Percentiles rank a stretch among this genome's conserved stretches.
phyloP scores from a whole-genome alignment of 2,888 invertebrate genomes.

The Pteria penguin region DNA sequence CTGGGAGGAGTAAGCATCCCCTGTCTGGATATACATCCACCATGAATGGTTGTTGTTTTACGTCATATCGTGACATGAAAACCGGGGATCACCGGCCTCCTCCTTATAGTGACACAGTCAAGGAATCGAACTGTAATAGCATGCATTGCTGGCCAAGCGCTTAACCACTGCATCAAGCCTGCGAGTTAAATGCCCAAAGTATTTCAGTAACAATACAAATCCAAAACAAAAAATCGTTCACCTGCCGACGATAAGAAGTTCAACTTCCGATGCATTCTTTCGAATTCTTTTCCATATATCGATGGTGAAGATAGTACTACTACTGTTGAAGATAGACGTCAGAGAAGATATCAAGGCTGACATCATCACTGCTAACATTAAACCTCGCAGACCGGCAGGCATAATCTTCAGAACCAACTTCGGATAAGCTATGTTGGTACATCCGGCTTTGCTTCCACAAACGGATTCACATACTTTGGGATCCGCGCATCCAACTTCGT shows the following conservation, averaged over 20 bases:
- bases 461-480: conserved; percentile 78
- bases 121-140: too few relatives aligned
- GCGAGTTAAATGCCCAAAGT: too few relatives aligned
- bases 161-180: too few relatives aligned
- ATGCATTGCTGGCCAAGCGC: too few relatives aligned
- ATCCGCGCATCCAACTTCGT: conserved; percentile 81
- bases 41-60: too few relatives aligned
- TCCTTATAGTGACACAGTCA: too few relatives aligned
- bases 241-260: conserved; percentile 81
- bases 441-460: conserved; percentile 80
- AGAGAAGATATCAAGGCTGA: conserved; percentile 82
- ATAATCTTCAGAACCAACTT: conserved; percentile 81
- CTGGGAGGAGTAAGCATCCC: too few relatives aligned
- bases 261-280: conserved; percentile 77
- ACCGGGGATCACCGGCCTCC: too few relatives aligned
- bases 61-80: too few relatives aligned
- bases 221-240: conserved; percentile 38
- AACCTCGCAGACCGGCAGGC: conserved; percentile 80
- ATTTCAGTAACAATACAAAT: too few relatives aligned
- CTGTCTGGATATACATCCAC: too few relatives aligned
- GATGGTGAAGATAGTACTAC: conserved; percentile 82
- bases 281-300: conserved; percentile 81
- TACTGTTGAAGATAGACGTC: conserved; percentile 82
- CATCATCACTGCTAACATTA: conserved; percentile 83
- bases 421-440: conserved; percentile 82